Conservation (phyloP, 1,140 invertebrate genomes). For the Caenorhabditis remanei region DNA sequence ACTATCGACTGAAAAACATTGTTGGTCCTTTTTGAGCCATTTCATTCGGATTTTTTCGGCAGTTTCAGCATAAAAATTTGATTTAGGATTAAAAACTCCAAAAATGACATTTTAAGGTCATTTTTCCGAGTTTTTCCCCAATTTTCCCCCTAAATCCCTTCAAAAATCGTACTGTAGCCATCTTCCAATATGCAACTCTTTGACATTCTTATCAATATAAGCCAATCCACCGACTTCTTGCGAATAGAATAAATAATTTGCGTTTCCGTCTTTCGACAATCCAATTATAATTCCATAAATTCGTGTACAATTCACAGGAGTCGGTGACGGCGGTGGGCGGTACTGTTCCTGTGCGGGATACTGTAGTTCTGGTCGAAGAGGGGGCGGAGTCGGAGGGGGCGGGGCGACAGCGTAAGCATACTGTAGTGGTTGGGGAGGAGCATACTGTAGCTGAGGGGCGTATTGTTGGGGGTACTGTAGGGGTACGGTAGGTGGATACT, state of each 20-base stretch:
- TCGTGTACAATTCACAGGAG: neutral
- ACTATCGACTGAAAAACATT: too few species aligned
- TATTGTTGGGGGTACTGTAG: neutral
- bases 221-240: neutral
- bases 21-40: too few species aligned
- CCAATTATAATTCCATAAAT: conserved; percentile 3
- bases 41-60: too few species aligned
- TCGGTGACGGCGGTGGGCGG: neutral
- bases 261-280: neutral
- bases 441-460: neutral
- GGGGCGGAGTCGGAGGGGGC: neutral
- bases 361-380: neutral
- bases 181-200: neutral
- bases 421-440: neutral
- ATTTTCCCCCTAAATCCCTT: too few species aligned
- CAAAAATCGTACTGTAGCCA: too few species aligned
- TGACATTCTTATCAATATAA: neutral
- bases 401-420: neutral
- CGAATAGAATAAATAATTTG: neutral
- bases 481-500: too few species aligned
- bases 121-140: too few species aligned
- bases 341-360: neutral
- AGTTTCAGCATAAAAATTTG: too few species aligned
- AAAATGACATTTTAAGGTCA: neutral
- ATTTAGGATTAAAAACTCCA: too few species aligned